Percentiles rank a stretch among this genome's conserved stretches.
These are phyloP conservation scores for Eutolmus rufibarbis DNA, from an alignment of 2,888 invertebrate genomes.

Conservation along the genomic window DNA sequence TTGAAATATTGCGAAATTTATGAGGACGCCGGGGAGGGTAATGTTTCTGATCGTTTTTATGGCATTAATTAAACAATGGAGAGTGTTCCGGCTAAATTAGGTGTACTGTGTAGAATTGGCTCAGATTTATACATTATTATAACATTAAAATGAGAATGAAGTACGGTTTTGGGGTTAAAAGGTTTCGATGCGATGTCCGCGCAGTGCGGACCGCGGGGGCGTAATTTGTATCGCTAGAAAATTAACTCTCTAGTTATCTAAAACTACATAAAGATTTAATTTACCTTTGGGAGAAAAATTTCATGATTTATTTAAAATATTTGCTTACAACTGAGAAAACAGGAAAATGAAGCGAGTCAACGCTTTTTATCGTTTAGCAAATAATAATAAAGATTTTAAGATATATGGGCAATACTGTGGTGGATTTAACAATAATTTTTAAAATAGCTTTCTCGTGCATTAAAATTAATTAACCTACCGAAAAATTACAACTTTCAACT, in stretches of 20 bases:
- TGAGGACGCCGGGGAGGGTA: neutral
- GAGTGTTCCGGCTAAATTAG: neutral
- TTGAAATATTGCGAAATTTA: conserved; percentile 20
- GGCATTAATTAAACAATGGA: neutral
- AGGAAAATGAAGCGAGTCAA: no score
- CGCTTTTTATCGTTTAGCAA: no score
- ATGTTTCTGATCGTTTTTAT: neutral
- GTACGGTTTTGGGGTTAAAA: neutral
- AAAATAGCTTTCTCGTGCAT: no score
- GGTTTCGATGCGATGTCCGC: neutral
- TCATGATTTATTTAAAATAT: neutral
- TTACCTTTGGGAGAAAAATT: neutral
- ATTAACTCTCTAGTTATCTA: neutral
- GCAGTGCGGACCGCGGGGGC: neutral
- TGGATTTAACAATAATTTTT: no score
- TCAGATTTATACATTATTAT: neutral
- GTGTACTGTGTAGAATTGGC: neutral
- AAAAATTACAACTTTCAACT: no score
- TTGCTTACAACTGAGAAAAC: neutral
- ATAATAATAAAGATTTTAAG: no score
- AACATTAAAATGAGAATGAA: neutral
- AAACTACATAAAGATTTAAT: neutral
- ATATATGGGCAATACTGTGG: no score
- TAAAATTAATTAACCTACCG: no score
- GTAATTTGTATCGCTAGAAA: neutral